Percentiles rank a stretch among this genome's conserved stretches.
These are phyloP conservation scores for Ostrea denselamellosa DNA, from an alignment of 1,140 invertebrate species.

Conservation along the genomic window DNA sequence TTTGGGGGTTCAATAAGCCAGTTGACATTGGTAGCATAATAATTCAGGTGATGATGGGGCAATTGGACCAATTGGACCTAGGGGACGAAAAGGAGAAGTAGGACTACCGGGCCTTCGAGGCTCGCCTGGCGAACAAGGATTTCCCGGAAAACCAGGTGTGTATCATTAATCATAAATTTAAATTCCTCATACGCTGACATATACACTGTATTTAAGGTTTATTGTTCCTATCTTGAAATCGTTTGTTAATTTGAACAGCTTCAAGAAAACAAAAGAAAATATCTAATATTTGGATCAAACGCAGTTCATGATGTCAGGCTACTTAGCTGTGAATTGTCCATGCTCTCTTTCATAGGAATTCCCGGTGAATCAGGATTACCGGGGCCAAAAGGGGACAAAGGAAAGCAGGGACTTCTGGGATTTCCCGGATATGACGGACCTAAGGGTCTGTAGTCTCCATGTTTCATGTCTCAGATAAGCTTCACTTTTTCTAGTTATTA, in stretches of 20 bases:
- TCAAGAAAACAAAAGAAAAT: too few relatives aligned
- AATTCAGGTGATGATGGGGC: neutral
- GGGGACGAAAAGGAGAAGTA: neutral
- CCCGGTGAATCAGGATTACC: neutral
- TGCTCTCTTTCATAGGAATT: neutral
- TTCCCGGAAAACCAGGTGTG: neutral
- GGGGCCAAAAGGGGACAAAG: neutral
- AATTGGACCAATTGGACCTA: conserved; percentile 2
- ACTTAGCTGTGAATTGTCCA: neutral
- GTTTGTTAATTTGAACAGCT: too few relatives aligned
- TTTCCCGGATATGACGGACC: neutral
- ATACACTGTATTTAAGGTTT: too few relatives aligned
- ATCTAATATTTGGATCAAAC: too few relatives aligned
- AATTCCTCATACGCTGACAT: too few relatives aligned
- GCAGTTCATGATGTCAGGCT: too few relatives aligned
- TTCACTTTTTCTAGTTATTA: too few relatives aligned
- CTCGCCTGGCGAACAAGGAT: neutral
- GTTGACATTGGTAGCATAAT: neutral
- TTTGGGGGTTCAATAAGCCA: too few relatives aligned
- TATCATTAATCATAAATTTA: neutral
- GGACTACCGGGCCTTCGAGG: neutral
- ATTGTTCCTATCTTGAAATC: too few relatives aligned
- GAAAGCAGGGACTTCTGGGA: neutral
- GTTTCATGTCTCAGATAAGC: neutral
- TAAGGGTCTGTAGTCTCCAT: neutral